Conservation (phyloP, 2,797 vertebrate genomes). For the Enoplosus armatus region DNA sequence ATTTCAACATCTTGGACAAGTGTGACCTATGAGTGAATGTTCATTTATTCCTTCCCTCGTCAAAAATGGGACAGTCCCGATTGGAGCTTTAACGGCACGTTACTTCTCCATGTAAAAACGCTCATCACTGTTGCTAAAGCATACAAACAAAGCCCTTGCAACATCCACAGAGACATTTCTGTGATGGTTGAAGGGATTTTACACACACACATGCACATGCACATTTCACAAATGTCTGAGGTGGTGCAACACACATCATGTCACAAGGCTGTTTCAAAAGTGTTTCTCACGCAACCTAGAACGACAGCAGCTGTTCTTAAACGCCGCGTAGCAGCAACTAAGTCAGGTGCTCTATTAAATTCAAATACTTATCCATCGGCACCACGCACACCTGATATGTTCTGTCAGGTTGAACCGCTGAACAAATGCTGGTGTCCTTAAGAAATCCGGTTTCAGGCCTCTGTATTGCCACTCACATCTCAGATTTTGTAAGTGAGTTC, state of each 20-base stretch:
- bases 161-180: no score
- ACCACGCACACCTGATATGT: background rate
- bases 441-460: background rate
- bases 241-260: constrained; percentile 40
- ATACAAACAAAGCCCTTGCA: background rate
- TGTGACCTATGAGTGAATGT: background rate
- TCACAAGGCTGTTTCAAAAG: constrained; percentile 32
- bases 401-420: background rate
- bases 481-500: background rate
- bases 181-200: no score
- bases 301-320: constrained; percentile 1
- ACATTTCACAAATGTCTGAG: constrained; percentile 30
- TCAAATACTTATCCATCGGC: background rate
- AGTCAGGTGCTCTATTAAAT: background rate
- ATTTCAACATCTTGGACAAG: constrained; percentile 41
- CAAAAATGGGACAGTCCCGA: background rate
- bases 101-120: constrained; percentile 16
- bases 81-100: background rate
- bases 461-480: background rate
- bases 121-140: constrained; percentile 9
- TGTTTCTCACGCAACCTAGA: background rate
- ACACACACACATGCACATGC: background rate
- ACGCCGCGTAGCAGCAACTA: background rate
- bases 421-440: background rate
- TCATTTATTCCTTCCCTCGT: constrained; percentile 2